Base-by-base conservation (phyloP, 1,140 invertebrate species). In the Pissodes strobi region DNA sequence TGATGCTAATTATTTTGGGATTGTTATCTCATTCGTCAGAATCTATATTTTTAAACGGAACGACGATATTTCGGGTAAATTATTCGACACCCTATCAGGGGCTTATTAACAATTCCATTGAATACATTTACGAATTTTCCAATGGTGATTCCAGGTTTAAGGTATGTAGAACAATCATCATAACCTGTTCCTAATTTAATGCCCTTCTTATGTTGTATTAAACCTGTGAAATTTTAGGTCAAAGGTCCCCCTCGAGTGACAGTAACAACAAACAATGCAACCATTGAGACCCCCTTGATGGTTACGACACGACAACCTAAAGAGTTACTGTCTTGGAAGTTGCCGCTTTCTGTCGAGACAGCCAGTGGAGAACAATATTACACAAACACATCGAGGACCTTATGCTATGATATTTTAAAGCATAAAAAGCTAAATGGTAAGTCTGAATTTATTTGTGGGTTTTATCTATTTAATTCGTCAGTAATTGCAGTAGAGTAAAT, bases 291-390 rank as follows among this genome's bases (percentile, higher is more conserved):
- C 70, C 88, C 88, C 2, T 71, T 89, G 1, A 83, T 89, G 69
- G 82, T 89, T 62, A 87, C 88, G 1, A 84, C 86, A 0, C 74
- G 85, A 66, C 87, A 89, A 74, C 85, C 87, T 53, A 83, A 84
- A 80, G 80, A 82, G 48, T 81, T 88, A 6, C 75, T 87, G 55
- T 88, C 87, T 2, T 90, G 88, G 88, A 84, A 87, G 68, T 73
- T 90, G 15, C 88, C 88, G 5, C 75, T 88, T 64, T 64, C 82
- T 27, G 79, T 86, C 0, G 82, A 85, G 65, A 82, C 82, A 0
- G 73, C 75, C 2, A 73, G 74, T 41, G 76, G 72, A 15, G 58
- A 77, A 73, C 82, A 82, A 71, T 76, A 82, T 49, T 87, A 85
- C 72, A 78, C 76, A 25, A 81, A 81, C 67, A 86, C 86, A 15